Percentiles rank a stretch among this genome's conserved stretches.
phyloP scores from a whole-genome alignment of 2,113 vertebrate species.

The Canis aureus region DNA sequence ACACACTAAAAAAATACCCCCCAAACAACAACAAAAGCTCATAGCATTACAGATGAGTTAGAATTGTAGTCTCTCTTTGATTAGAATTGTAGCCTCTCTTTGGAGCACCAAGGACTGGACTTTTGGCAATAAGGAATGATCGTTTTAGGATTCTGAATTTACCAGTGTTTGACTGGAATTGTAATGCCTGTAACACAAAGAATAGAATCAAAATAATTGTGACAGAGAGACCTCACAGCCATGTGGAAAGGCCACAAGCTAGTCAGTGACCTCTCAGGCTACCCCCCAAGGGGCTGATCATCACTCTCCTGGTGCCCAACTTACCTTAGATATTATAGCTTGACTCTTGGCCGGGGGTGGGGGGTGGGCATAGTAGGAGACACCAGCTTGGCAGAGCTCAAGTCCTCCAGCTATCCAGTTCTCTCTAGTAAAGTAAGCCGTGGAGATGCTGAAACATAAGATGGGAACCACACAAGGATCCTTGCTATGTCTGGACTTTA shows the following conservation, averaged over 20 bases:
- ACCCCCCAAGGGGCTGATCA: neutral
- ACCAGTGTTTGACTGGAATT: neutral
- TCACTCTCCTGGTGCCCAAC: neutral
- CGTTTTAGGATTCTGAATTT: neutral
- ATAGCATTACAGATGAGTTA: conserved; percentile 9
- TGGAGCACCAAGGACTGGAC: neutral
- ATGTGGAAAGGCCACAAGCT: neutral
- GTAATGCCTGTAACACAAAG: neutral
- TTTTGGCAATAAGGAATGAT: neutral
- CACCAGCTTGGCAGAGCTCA: neutral
- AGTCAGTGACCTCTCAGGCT: neutral
- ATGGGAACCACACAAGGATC: neutral
- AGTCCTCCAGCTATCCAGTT: neutral
- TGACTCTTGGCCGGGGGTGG: neutral
- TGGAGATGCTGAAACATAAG: neutral
- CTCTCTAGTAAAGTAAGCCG: neutral
- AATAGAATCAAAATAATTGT: neutral
- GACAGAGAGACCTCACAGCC: neutral
- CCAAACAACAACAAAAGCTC: neutral
- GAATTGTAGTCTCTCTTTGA: neutral
- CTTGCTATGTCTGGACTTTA: neutral
- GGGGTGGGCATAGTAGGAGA: neutral
- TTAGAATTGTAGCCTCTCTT: neutral
- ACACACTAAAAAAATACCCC: neutral
- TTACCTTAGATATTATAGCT: neutral